Percentiles rank a stretch among this genome's conserved stretches.
phyloP scores from a whole-genome alignment of 2,113 vertebrate species.

The Alethe diademata region DNA sequence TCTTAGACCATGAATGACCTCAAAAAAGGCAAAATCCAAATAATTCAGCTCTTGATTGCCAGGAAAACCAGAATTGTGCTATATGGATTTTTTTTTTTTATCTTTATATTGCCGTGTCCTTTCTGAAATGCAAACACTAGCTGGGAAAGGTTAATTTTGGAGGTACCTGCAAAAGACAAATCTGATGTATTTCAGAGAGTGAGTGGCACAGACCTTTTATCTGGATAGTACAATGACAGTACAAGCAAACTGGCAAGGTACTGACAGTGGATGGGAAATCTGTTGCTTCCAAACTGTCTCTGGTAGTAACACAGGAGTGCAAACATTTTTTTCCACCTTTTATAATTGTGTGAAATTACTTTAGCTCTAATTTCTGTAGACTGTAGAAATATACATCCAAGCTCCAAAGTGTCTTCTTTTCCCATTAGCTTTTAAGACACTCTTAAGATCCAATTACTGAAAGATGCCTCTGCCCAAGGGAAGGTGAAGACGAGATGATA shows the following conservation, averaged over 20 bases:
- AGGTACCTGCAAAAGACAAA: background rate
- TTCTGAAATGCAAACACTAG: background rate
- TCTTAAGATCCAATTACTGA: background rate
- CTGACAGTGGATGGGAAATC: background rate
- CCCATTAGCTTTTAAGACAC: background rate
- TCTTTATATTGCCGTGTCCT: background rate
- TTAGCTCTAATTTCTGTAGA: background rate
- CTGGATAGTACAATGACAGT: background rate
- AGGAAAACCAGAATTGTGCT: background rate
- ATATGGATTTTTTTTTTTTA: background rate
- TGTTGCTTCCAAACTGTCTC: background rate
- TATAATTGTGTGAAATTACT: background rate
- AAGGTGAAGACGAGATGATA: background rate
- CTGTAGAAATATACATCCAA: background rate
- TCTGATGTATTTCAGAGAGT: background rate
- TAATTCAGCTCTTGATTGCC: background rate
- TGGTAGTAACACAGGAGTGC: background rate
- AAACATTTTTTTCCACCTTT: background rate
- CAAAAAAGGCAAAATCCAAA: background rate
- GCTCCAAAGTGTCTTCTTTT: background rate
- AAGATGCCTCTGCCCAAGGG: accelerated
- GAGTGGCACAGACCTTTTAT: background rate
- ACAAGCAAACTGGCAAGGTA: background rate
- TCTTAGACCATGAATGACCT: background rate
- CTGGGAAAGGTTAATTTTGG: background rate